phyloP scores from a whole-genome alignment of 2,113 vertebrate genomes.

The Cinclus cinclus region DNA sequence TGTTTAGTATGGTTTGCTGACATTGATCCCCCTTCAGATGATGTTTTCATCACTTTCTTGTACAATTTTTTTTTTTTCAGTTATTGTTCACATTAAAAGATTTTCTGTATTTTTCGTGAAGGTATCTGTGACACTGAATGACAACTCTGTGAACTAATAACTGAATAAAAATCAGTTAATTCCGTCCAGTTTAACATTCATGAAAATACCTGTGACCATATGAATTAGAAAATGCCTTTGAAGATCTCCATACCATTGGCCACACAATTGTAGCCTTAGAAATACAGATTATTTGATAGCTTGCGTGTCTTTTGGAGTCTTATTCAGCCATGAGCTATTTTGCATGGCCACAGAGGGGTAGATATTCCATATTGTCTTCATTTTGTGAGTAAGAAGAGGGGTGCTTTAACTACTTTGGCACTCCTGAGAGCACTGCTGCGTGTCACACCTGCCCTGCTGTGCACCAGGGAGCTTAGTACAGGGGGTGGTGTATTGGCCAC shows the following conservation, averaged over 20 bases:
- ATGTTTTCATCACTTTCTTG: not conserved
- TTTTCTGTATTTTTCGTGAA: not conserved
- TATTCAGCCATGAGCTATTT: not conserved
- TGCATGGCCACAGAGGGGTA: not conserved
- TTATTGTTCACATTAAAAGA: not conserved
- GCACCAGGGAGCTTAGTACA: not conserved
- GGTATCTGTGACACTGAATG: not conserved
- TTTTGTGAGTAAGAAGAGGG: not conserved
- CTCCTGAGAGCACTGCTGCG: not conserved
- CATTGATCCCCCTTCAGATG: not conserved
- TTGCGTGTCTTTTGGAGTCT: not conserved
- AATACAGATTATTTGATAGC: not conserved
- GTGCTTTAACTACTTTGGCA: not conserved
- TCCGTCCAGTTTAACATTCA: not conserved
- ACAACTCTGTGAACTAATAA: not conserved
- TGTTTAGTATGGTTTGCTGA: not conserved
- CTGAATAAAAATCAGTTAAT: not conserved
- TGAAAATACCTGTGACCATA: not conserved
- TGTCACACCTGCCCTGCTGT: not conserved
- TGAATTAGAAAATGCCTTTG: not conserved
- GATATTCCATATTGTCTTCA: not conserved
- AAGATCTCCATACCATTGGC: not conserved
- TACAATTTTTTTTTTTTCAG: not conserved
- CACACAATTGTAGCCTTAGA: not conserved
- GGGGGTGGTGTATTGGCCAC: fast-evolving